Evolutionary conservation across 1,140 invertebrate genomes (phyloP).

Genomic region (Gonatopus flavifemur): DNA sequence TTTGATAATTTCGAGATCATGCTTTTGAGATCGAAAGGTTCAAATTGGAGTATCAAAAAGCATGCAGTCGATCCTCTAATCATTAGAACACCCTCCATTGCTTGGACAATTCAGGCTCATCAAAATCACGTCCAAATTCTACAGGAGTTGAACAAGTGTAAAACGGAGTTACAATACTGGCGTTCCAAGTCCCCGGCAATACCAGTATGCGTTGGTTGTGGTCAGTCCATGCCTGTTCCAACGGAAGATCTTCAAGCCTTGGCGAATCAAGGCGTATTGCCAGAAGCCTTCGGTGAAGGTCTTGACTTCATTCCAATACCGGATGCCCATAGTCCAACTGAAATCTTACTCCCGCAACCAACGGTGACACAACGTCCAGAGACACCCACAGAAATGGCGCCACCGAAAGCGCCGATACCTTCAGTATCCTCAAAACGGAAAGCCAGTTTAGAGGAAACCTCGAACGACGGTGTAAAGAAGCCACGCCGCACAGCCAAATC

Average conservation of each 20-base stretch:
- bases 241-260: conserved; percentile 64
- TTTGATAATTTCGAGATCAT: too few species aligned
- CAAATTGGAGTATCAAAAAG: too few species aligned
- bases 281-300: conserved; percentile 57
- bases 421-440: conserved; percentile 48
- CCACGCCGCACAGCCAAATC: conserved; percentile 50
- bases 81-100: neutral
- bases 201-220: conserved; percentile 62
- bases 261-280: conserved; percentile 64
- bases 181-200: conserved; percentile 80
- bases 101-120: neutral
- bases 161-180: conserved; percentile 87
- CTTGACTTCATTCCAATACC: conserved; percentile 57
- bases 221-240: conserved; percentile 60
- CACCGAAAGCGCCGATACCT: conserved; percentile 46
- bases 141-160: conserved; percentile 85
- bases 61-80: too few species aligned
- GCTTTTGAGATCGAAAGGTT: too few species aligned
- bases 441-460: conserved; percentile 39
- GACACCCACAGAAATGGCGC: conserved; percentile 44
- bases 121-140: conserved; percentile 9
- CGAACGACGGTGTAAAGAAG: conserved; percentile 45
- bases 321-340: conserved; percentile 46
- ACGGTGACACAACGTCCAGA: conserved; percentile 20
- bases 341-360: conserved; percentile 22